Conservation (phyloP, 2,797 vertebrate species). For the Cheirogaleus major region DNA sequence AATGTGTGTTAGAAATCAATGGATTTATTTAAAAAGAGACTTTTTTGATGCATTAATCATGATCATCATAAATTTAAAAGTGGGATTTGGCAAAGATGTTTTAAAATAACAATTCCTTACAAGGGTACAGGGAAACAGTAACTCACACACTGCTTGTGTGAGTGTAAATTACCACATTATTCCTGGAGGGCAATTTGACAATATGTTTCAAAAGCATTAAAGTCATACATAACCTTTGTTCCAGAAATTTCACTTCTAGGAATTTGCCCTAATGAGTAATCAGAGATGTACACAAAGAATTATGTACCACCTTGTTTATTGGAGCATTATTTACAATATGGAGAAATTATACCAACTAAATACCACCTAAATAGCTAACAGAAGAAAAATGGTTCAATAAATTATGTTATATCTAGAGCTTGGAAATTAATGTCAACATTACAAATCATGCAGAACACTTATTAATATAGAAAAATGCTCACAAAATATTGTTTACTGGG, state of each 20-base stretch:
- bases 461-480: not conserved
- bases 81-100: not conserved
- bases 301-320: not conserved
- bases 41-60: not conserved
- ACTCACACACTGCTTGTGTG: not conserved
- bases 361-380: conserved; percentile 9
- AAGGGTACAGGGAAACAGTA: not conserved
- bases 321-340: conserved; percentile 33
- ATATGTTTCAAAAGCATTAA: conserved; percentile 43
- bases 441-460: conserved; percentile 3
- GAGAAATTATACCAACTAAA: conserved; percentile 18
- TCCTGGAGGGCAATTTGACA: conserved; percentile 20
- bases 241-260: conserved; percentile 36
- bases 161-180: conserved; percentile 34
- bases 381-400: conserved; percentile 31
- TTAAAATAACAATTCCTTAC: conserved; percentile 48
- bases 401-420: not conserved
- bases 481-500: not conserved
- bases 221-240: conserved; percentile 21
- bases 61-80: conserved; percentile 22
- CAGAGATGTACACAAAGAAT: conserved; percentile 28
- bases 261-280: conserved; percentile 23
- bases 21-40: not conserved
- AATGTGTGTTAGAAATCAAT: not conserved
- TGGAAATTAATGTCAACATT: conserved; percentile 31